Base-by-base conservation (phyloP, 2,888 invertebrate species). In the Myopa tessellatipennis region DNA sequence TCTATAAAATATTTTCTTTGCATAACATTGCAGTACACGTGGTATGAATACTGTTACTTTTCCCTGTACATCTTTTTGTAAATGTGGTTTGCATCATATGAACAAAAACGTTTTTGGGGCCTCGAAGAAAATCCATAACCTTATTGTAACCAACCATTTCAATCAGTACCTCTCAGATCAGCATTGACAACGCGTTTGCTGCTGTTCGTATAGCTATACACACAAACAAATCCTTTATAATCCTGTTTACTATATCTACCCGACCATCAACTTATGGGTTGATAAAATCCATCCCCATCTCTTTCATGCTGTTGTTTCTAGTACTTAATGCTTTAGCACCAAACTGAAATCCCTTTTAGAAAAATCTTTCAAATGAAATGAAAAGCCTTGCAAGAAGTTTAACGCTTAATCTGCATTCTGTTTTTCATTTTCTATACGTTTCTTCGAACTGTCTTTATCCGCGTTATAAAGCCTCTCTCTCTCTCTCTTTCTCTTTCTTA, bases 351-450 rank as follows among this genome's bases (percentile, higher is more conserved):
- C 55, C 55, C 10, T 52, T 36, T 14, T 3, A 8, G 10, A 55
- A 50, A 45, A 74, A 74, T 74, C 73, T 52, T 55, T 55, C 34
- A 40, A 74, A 26, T 50, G 65, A 50, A 63, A 74, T 74, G 36
- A 72, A 74, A 74, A 74, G 18, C 52, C 34, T 65, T 74, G 12
- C 18, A 67, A 4, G 52, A 65, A 74, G 55, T 74, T 74, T 67
- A 65, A 67, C 18, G 67, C 52, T 74, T 74, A 74, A 74, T 67
- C 74, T 74, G 52, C 55, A 74, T 67, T 55, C 52, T 38, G 67
- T 55, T 65, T 74, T 52, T 65, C 45, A 16, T 55, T 67, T 74
- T 10, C 34, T 34, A 65, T 4, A 26, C 26, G 26, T 26, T 26
- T 26, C 26, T 26, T 2, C 26, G 26, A 26, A 18, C 16, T 65